Evolutionary conservation across 2,888 invertebrate genomes (phyloP).

Genomic region (Lasioglossum figueresi): DNA sequence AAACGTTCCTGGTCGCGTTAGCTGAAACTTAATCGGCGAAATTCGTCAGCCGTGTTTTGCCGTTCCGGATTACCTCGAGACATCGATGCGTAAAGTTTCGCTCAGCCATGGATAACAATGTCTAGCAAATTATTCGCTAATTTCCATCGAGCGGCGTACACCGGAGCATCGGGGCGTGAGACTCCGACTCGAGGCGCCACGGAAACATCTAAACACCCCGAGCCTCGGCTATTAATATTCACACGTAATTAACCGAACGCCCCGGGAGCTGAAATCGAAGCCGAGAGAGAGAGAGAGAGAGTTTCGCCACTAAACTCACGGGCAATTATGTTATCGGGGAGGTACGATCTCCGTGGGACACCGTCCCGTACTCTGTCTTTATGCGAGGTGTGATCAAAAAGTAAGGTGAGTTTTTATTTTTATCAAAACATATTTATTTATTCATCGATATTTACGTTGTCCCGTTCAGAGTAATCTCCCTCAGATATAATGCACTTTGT

Average conservation of each 20-base stretch:
- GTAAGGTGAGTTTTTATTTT: too few relatives aligned
- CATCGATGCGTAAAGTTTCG: neutral
- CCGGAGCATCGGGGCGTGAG: neutral
- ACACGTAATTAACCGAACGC: constrained; percentile 33
- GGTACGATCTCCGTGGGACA: neutral
- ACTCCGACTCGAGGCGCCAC: neutral
- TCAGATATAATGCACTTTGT: too few relatives aligned
- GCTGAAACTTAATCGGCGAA: neutral
- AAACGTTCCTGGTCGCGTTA: neutral
- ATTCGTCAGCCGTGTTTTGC: neutral
- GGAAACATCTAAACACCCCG: neutral
- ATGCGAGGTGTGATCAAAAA: too few relatives aligned
- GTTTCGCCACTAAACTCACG: neutral
- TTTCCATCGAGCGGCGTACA: neutral
- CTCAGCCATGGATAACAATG: neutral
- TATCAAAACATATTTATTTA: too few relatives aligned
- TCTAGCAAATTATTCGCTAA: neutral
- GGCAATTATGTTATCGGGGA: constrained; percentile 24
- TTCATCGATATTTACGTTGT: too few relatives aligned
- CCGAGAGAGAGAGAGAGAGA: neutral
- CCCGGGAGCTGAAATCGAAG: neutral
- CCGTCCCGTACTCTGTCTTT: neutral
- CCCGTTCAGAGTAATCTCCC: too few relatives aligned
- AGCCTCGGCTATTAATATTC: constrained; percentile 17
- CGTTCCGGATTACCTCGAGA: neutral